Base-by-base conservation (phyloP, 2,113 vertebrate species). In the Noturus placidus region DNA sequence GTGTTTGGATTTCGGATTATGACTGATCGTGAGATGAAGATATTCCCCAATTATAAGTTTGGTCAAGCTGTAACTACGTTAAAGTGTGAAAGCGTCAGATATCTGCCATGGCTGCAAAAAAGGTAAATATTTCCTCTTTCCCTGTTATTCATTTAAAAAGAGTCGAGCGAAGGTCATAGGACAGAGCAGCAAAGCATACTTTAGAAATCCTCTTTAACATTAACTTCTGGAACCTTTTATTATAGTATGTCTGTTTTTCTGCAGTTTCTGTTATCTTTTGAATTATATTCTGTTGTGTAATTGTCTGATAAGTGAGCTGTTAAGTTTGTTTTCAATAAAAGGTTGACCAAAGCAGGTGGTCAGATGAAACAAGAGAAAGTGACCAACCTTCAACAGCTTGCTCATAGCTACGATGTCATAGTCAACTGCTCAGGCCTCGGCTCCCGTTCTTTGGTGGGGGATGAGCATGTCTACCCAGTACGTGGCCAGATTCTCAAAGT, bases 341-440 rank as follows among this genome's bases (percentile, higher is more conserved):
- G 98, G 92, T 90, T 99, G 85, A 94, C 93, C 92, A 93, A 88
- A 90, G 88, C 90, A 4, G 97, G 97, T 4, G 93, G 95, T 46
- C 91, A 90, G 83, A 88, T 97, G 1, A 89, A 92, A 88, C 88
- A 72, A 86, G 96, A 92, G 85, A 96, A 92, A 91, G 89, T 99
- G 22, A 63, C 91, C 88, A 93, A 95, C 88, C 38, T 99, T 6
- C 95, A 96, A 93, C 96, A 97, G 9, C 94, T 99, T 42, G 91
- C 90, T 25, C 56, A 74, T 0, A 89, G 82, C 79, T 99, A 96
- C 0, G 93, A 99, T 27, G 1, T 98, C 0, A 90, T 99, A 1
- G 95, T 98, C 86, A 99, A 99, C 94, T 99, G 98, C 13, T 65
- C 96, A 0, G 97, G 97, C 74, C 92, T 98, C 10, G 97, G 97